These are phyloP conservation scores for Orgyia antiqua DNA, from an alignment of 2,888 invertebrate genomes.

Conservation along the genomic window DNA sequence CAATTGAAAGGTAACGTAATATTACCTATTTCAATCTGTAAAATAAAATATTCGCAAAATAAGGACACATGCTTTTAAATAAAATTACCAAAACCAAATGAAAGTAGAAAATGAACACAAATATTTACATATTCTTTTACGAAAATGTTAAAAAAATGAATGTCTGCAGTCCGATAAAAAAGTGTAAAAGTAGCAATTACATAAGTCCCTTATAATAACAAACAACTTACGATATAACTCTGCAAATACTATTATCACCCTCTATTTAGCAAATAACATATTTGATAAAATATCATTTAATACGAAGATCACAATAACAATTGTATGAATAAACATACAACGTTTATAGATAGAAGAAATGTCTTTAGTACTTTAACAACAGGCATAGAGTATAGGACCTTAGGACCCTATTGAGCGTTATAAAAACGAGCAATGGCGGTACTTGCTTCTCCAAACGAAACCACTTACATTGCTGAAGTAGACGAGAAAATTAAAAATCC, in stretches of 20 bases:
- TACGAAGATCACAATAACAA: conserved; percentile 25
- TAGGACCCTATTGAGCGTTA: no score
- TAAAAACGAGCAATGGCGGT: conserved; percentile 4
- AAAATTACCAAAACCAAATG: no score
- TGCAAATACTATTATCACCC: conserved; percentile 53
- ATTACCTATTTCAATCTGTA: no score
- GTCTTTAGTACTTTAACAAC: conserved; percentile 19
- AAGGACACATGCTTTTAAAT: no score
- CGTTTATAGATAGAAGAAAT: conserved; percentile 15
- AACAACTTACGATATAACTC: conserved; percentile 25
- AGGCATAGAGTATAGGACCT: conserved; percentile 9
- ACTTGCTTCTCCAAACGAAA: conserved; percentile 13
- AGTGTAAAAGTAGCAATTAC: no score
- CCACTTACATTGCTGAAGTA: conserved; percentile 11
- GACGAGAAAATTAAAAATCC: conserved; percentile 24
- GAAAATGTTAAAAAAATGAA: no score
- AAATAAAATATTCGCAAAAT: no score
- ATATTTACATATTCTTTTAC: no score
- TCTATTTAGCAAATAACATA: no score
- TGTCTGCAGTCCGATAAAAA: no score
- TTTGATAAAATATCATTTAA: conserved; percentile 33
- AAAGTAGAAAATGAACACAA: no score
- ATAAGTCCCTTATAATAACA: conserved; percentile 41
- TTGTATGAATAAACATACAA: conserved; percentile 19
- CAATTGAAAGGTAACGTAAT: no score